Evolutionary conservation across 2,797 vertebrate species (phyloP), one percentile per base, ranked within the genome.

Genomic region (Pteropus rufus): DNA sequence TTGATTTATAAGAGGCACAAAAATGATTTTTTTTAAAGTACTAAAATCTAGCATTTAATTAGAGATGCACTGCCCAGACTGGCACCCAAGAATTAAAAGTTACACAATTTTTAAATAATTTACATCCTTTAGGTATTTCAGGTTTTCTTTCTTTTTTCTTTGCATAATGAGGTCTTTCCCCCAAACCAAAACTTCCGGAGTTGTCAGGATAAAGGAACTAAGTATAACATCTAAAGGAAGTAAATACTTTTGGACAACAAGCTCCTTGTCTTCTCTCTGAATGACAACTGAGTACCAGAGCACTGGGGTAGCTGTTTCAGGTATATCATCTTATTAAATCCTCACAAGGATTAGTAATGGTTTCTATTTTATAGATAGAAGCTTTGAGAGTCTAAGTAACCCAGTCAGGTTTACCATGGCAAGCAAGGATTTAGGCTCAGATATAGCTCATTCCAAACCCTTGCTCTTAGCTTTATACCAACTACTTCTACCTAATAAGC

Each of bases 1-100:
- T 31, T 89, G 44, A 79, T 23, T 81, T 92, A 76, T 26, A 76
- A 81, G 6, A 10, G 60, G 46, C 19, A 39, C 29, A 39, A 31
- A 46, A 87, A 26, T n/a, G 39, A 64, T 7, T 64, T 83, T 64
- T 83, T 65, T 23, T 2, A 18, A 89, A 72, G 60, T 90, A 73
- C 72, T 90, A 80, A 91, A 95, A 70, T 29, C 36, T 91, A 93
- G 41, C 36, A 52, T 76, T 95, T 84, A 92, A 58, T 84, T 64
- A 89, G 39, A 52, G 60, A 64, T 58, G 10, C 24, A 24, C 41
- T 86, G 29, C 24, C 31, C 58, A 69, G n/a, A 11, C 16, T 52
- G 60, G 64, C 8, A 85, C 24, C 44, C 7, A 69, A 36, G 12
- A 80, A 39, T 80, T 10, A 90, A 80, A 44, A 89, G 44, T 26